These are phyloP conservation scores for Neodontobutis hainanensis DNA, from an alignment of 2,113 vertebrate genomes.

Conservation along the genomic window DNA sequence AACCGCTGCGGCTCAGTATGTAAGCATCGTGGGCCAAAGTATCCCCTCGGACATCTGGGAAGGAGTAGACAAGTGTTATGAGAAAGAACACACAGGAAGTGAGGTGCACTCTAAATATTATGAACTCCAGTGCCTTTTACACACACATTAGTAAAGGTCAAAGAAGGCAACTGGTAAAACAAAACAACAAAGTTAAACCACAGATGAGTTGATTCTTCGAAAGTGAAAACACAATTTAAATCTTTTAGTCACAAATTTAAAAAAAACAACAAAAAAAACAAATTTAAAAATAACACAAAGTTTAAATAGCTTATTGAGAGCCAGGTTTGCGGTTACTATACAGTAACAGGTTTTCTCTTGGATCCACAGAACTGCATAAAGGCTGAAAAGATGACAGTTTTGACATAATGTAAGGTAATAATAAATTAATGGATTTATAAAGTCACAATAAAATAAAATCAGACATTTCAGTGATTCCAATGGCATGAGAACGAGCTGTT, in stretches of 20 bases:
- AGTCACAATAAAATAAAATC: too few species aligned
- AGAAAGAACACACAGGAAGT: conserved; percentile 45
- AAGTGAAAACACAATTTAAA: conserved; percentile 6
- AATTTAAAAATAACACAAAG: too few species aligned
- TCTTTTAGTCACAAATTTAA: conserved; percentile 4
- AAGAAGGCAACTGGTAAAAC: conserved; percentile 3
- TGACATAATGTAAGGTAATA: too few species aligned
- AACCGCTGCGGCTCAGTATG: conserved; percentile 95
- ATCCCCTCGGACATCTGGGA: conserved; percentile 97
- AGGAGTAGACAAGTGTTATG: conserved; percentile 88
- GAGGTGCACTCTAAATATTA: conserved; percentile 34
- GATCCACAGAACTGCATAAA: not conserved
- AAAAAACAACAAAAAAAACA: not conserved
- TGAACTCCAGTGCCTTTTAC: conserved; percentile 14
- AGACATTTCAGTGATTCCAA: conserved; percentile 27
- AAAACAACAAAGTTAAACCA: not conserved
- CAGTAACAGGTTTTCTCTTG: not conserved
- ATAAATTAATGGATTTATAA: too few species aligned
- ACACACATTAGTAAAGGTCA: conserved; percentile 12
- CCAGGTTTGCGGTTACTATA: too few species aligned
- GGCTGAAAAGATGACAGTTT: too few species aligned
- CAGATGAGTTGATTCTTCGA: not conserved
- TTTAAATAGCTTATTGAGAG: too few species aligned
- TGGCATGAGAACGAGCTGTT: conserved; percentile 50
- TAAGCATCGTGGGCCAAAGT: conserved; percentile 97